Evolutionary conservation across 1,140 invertebrate species (phyloP).

Genomic region (Macrostomum lignano): DNA sequence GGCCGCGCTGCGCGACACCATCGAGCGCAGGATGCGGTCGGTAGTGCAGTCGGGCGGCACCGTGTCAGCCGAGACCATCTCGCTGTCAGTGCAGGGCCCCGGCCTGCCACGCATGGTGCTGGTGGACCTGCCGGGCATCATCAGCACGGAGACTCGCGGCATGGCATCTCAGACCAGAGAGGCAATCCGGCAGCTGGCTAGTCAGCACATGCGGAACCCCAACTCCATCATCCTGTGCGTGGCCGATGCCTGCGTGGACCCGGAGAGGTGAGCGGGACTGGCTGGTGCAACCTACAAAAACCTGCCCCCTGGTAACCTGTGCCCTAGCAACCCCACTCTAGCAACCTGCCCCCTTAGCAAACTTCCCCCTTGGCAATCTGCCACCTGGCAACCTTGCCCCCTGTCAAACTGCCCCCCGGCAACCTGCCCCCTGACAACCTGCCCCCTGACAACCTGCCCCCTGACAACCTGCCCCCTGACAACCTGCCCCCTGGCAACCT

Average conservation of each 20-base stretch:
- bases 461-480: too few relatives aligned
- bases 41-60: slow-evolving; percentile 54
- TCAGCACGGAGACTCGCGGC: slow-evolving; percentile 55
- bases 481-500: too few relatives aligned
- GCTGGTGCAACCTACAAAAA: too few relatives aligned
- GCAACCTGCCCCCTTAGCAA: too few relatives aligned
- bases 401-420: too few relatives aligned
- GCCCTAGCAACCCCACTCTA: too few relatives aligned
- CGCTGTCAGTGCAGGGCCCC: slow-evolving; percentile 82
- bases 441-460: too few relatives aligned
- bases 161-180: slow-evolving; percentile 84
- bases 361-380: too few relatives aligned
- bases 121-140: slow-evolving; percentile 88
- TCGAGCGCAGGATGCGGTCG: slow-evolving; percentile 53
- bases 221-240: slow-evolving; percentile 89
- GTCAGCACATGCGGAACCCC: slow-evolving; percentile 75
- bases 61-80: slow-evolving; percentile 62
- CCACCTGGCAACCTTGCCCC: too few relatives aligned
- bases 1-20: slow-evolving; percentile 46
- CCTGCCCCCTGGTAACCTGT: too few relatives aligned
- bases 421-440: too few relatives aligned
- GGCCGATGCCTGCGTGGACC: slow-evolving; percentile 74
- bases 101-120: slow-evolving; percentile 86
- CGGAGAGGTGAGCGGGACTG: slow-evolving; percentile 87
- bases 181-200: slow-evolving; percentile 58